Percentiles rank a stretch among this genome's conserved stretches.
These are phyloP conservation scores for Watsonalla binaria DNA, from an alignment of 2,888 invertebrate species.

Conservation along the genomic window DNA sequence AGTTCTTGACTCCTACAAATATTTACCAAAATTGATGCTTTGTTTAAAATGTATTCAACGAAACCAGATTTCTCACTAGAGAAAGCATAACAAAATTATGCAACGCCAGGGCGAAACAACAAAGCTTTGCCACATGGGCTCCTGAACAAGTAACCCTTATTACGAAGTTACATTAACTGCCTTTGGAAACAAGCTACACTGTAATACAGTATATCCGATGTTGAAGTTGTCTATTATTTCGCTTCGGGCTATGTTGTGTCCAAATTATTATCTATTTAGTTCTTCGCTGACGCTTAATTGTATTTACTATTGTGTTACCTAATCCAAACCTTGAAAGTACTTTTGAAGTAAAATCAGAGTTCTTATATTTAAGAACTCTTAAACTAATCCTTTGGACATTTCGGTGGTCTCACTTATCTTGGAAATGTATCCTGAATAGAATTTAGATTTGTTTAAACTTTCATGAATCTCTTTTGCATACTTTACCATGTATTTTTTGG, in stretches of 20 bases:
- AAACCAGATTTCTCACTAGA: conserved; percentile 52
- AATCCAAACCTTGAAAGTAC: no score
- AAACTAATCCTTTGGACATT: no score
- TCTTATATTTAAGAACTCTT: no score
- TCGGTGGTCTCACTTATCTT: no score
- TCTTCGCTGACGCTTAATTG: neutral
- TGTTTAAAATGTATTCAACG: conserved; percentile 22
- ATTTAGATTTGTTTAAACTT: no score
- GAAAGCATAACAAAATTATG: conserved; percentile 64
- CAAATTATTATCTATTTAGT: conserved; percentile 17
- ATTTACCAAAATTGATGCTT: neutral
- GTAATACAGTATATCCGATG: conserved; percentile 31
- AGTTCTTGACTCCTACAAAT: conserved; percentile 4
- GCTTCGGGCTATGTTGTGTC: conserved; percentile 35
- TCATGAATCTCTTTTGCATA: no score
- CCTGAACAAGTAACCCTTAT: conserved; percentile 48
- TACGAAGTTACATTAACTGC: conserved; percentile 65
- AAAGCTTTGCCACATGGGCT: conserved; percentile 36
- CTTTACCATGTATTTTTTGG: no score
- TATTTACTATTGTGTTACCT: neutral
- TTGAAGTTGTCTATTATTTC: conserved; percentile 54
- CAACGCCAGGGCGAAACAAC: conserved; percentile 42
- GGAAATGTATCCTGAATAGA: no score
- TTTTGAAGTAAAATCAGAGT: no score
- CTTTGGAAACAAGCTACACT: conserved; percentile 29